These are phyloP conservation scores for Drosophila sordidula DNA, from an alignment of 2,888 invertebrate species.

Conservation along the genomic window DNA sequence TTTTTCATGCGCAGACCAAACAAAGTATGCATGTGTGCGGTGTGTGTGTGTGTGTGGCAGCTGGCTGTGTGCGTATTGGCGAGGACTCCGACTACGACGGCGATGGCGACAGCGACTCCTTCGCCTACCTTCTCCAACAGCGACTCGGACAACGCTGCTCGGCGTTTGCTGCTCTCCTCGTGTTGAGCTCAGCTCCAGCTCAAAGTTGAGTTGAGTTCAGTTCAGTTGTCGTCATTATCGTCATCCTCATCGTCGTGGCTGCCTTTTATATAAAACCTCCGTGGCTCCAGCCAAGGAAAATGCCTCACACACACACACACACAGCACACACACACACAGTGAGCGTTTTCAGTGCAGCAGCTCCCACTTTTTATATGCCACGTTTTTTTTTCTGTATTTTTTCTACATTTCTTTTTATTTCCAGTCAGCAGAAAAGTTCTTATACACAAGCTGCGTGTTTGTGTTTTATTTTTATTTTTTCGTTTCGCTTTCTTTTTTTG, in stretches of 20 bases:
- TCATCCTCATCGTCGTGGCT: conserved; percentile 48
- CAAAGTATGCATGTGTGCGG: conserved; percentile 7
- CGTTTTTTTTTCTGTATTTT: conserved; percentile 23
- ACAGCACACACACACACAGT: conserved; percentile 11
- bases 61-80: conserved; percentile 81
- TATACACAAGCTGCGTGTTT: conserved; percentile 65
- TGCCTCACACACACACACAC: conserved; percentile 41
- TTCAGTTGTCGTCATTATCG: conserved; percentile 51
- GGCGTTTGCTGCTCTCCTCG: conserved; percentile 22
- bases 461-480: conserved; percentile 29
- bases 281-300: conserved; percentile 54
- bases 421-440: conserved; percentile 72
- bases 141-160: conserved; percentile 39
- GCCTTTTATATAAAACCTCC: conserved; percentile 65
- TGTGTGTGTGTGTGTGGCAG: conserved; percentile 60
- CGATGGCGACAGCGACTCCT: conserved; percentile 37
- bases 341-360: conserved; percentile 29
- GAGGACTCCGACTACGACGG: conserved; percentile 36
- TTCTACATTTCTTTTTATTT: conserved; percentile 69
- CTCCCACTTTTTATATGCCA: conserved; percentile 40
- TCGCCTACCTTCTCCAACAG: conserved; percentile 14
- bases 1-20: conserved; percentile 57
- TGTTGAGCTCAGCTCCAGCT: conserved; percentile 40
- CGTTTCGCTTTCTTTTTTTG: conserved; percentile 4
- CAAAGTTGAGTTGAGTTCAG: conserved; percentile 45